Evolutionary conservation across 1,140 invertebrate genomes (phyloP), one percentile per base, ranked within the genome.

Genomic region (Monochamus saltuarius): DNA sequence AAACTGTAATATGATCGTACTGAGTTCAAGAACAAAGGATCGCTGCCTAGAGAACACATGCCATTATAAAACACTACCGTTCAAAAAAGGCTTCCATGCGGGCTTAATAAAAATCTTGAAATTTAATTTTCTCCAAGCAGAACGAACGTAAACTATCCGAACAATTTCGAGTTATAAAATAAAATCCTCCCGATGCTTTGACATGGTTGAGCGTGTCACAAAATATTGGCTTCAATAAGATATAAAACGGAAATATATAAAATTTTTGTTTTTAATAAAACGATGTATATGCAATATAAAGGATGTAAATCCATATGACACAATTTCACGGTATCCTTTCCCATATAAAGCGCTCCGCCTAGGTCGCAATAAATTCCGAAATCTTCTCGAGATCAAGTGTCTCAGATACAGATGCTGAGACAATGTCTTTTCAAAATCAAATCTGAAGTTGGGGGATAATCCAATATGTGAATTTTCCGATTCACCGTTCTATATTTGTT

Each of bases 401-500:
- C 50, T 52, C 50, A 39, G 37, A 56, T 61, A 43, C 59, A 61
- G 49, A 57, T 57, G 52, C 59, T 56, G 54, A 50, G 59, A 61
- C 59, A 53, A 55, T 54, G 59, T 46, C 38, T 40, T 49, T 42
- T 39, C 52, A 61, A 61, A 61, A 53, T 49, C 52, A 56, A 61
- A 61, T 61, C 59, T 61, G 53, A 61, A 61, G 53, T 43, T 50
- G 35, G 43, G 38, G 47, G 54, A 61, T 61, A 62, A 62, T 62
- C 56, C 56, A 54, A 59, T 62, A 62, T 58, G 49, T 59, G 61
- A 62, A 62, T 59, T 62, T 59, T 62, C 55, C 43, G 38, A 45
- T 58, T 58, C 47, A 62, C 42, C 34, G 45, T 62, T 62, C 49
- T 58, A 34, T 62, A 53, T 62, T 62, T 62, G 59, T 57, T 61